A percentile compares a stretch with the other conserved stretches of the same genome.
phyloP scores from a whole-genome alignment of 2,113 vertebrate genomes.

The Rhea americana region DNA sequence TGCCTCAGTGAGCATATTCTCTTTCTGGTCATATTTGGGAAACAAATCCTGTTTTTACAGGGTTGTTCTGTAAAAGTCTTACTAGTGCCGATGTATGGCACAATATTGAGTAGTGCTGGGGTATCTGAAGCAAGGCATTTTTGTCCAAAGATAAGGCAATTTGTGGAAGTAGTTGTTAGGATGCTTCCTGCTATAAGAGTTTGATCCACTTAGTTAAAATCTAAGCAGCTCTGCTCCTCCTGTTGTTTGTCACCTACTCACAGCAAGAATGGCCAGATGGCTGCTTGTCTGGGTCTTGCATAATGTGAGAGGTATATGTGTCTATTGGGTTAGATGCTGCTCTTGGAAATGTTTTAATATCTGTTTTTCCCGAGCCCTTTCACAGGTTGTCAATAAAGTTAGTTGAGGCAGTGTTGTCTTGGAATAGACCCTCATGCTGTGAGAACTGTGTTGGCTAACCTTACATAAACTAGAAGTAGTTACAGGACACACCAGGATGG shows the following conservation, averaged over 20 bases:
- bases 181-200: not conserved
- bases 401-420: rapidly evolving
- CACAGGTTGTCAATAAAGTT: not conserved
- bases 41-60: not conserved
- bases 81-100: not conserved
- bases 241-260: not conserved
- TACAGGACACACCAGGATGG: not conserved
- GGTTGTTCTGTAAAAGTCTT: not conserved
- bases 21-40: not conserved
- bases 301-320: not conserved
- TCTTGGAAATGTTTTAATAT: not conserved
- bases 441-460: not conserved
- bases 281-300: not conserved
- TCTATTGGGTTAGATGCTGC: not conserved
- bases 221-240: not conserved
- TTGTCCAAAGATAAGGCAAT: not conserved
- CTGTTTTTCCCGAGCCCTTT: not conserved
- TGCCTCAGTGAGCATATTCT: not conserved
- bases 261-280: not conserved
- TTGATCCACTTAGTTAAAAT: not conserved
- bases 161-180: not conserved
- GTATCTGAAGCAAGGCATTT: not conserved
- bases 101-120: not conserved
- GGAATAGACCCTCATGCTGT: not conserved
- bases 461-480: not conserved